A percentile compares a stretch with the other conserved stretches of the same genome.
Conservation (phyloP, 2,113 vertebrate genomes). For the Polypterus senegalus region DNA sequence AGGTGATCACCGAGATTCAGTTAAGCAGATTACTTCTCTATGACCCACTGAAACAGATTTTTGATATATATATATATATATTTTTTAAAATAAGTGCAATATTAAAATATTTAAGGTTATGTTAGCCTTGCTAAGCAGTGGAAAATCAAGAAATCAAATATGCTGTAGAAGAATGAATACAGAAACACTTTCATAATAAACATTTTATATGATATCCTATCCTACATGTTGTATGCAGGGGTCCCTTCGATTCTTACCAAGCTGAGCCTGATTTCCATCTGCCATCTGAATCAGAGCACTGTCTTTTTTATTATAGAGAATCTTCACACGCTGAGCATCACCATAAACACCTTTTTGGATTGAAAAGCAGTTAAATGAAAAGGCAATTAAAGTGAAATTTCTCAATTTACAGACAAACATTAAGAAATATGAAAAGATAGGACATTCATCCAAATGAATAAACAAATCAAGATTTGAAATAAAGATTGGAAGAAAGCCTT, state of each 20-base stretch:
- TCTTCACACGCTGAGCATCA: constrained; percentile 96
- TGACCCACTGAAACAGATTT: too few species aligned
- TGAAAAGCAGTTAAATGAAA: constrained; percentile 61
- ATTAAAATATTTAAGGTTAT: too few species aligned
- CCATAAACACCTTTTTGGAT: constrained; percentile 90
- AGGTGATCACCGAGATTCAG: too few species aligned
- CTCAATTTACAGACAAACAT: constrained; percentile 58
- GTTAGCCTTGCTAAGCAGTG: too few species aligned
- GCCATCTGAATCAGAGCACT: constrained; percentile 97
- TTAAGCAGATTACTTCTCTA: too few species aligned
- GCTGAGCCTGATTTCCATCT: constrained; percentile 87
- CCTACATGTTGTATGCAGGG: background rate
- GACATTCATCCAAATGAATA: constrained; percentile 68
- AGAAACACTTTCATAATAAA: too few species aligned
- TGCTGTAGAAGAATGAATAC: too few species aligned
- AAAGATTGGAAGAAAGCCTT: constrained; percentile 79
- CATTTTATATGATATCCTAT: too few species aligned
- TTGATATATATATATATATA: too few species aligned
- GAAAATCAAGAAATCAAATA: too few species aligned
- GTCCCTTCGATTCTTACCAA: constrained; percentile 60
- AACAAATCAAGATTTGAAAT: constrained; percentile 69
- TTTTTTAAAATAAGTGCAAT: background rate
- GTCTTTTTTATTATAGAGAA: constrained; percentile 98
- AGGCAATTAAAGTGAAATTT: constrained; percentile 42
- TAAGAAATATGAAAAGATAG: constrained; percentile 57